Evolutionary conservation across 2,113 vertebrate genomes (phyloP).

Genomic region (Cichladusa arquata): DNA sequence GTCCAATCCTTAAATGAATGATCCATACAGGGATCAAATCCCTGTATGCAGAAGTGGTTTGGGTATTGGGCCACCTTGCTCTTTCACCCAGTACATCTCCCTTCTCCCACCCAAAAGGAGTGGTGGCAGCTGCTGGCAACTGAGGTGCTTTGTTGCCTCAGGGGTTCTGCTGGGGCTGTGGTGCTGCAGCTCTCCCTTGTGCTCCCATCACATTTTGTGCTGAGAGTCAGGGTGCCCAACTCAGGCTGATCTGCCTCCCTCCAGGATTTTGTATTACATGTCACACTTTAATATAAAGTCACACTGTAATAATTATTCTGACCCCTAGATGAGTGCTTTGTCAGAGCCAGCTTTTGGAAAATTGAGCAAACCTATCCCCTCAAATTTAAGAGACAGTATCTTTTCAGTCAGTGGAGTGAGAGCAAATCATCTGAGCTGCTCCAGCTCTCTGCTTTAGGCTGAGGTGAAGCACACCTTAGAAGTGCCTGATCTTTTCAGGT

Average conservation of each 20-base stretch:
- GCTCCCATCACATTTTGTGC: accelerated
- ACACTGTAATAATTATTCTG: background rate
- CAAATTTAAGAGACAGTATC: background rate
- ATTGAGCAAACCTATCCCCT: background rate
- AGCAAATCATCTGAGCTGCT: background rate
- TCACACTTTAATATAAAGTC: background rate
- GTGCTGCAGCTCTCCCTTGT: background rate
- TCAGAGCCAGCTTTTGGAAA: background rate
- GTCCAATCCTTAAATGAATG: background rate
- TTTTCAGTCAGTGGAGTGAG: background rate
- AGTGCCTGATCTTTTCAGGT: background rate
- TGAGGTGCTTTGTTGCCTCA: background rate
- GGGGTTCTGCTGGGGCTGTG: background rate
- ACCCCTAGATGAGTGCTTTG: background rate
- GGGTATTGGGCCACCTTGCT: background rate
- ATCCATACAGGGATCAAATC: background rate
- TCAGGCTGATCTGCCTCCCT: background rate
- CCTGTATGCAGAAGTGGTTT: accelerated
- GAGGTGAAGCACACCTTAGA: background rate
- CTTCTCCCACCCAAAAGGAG: background rate
- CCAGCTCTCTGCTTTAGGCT: background rate
- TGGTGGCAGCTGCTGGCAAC: background rate
- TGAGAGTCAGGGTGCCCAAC: background rate
- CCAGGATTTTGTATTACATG: background rate
- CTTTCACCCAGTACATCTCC: background rate